These are phyloP conservation scores for Tyrannus savana DNA, from an alignment of 2,113 vertebrate genomes.

Conservation along the genomic window DNA sequence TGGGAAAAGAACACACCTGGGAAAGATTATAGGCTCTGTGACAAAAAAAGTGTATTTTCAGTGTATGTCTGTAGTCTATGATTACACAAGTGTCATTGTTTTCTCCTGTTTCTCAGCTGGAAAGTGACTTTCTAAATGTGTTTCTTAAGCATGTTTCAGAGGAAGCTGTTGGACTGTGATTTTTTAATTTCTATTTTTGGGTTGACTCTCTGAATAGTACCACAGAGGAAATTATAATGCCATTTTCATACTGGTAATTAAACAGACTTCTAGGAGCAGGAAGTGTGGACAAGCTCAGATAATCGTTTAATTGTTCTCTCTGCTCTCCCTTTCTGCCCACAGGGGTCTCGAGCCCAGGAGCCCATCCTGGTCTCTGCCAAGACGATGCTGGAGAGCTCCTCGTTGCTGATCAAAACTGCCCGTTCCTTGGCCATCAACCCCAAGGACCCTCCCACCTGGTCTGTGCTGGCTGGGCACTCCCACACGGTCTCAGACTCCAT, in stretches of 20 bases:
- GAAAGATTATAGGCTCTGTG: not conserved
- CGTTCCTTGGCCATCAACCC: constrained; percentile 95
- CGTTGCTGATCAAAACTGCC: constrained; percentile 90
- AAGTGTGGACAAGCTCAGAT: not conserved
- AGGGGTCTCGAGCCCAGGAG: constrained; percentile 95
- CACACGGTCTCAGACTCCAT: constrained; percentile 98
- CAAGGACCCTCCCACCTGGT: constrained; percentile 97
- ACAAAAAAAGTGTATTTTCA: not conserved
- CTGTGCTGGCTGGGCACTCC: constrained; percentile 94
- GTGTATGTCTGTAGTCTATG: rapidly evolving
- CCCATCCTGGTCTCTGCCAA: constrained; percentile 93
- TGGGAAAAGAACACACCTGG: not conserved
- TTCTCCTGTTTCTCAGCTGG: not conserved
- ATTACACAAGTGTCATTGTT: not conserved
- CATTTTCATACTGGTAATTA: not conserved
- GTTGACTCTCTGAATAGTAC: not conserved
- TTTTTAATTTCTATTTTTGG: not conserved
- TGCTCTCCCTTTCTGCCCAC: not conserved
- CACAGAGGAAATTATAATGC: not conserved
- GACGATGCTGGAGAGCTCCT: constrained; percentile 96
- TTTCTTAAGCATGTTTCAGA: not conserved
- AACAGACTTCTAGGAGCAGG: not conserved
- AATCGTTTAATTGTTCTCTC: not conserved
- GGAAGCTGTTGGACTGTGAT: not conserved
- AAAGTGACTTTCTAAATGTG: not conserved